A percentile compares a stretch with the other conserved stretches of the same genome.
Conservation (phyloP, 2,888 invertebrate genomes). For the Leucoma salicis region DNA sequence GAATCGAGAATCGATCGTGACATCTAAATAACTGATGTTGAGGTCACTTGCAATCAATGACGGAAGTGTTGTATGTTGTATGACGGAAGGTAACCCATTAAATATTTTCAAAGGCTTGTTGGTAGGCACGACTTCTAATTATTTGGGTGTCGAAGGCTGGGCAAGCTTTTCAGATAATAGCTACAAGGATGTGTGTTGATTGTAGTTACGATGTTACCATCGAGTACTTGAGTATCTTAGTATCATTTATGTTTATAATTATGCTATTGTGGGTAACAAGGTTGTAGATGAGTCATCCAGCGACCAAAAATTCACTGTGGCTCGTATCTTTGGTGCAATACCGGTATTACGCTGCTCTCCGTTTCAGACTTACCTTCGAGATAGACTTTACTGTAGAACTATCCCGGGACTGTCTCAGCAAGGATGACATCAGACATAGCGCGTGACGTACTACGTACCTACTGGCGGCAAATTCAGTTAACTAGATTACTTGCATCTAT, state of each 20-base stretch:
- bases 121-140: slow-evolving; percentile 37
- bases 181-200: slow-evolving; percentile 34
- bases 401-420: no score
- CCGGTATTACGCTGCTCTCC: no score
- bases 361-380: no score
- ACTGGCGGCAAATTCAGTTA: no score
- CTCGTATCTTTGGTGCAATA: no score
- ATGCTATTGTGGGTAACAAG: not conserved
- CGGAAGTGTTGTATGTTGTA: slow-evolving; percentile 59
- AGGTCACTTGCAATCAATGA: slow-evolving; percentile 71
- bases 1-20: slow-evolving; percentile 64
- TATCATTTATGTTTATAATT: not conserved
- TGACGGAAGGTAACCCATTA: slow-evolving; percentile 62
- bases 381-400: no score
- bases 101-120: slow-evolving; percentile 47
- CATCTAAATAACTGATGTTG: slow-evolving; percentile 70
- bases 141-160: slow-evolving; percentile 43
- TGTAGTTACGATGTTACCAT: slow-evolving; percentile 24
- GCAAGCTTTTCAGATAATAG: slow-evolving; percentile 28
- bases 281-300: no score
- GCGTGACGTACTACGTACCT: no score
- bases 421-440: no score
- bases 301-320: no score
- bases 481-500: no score
- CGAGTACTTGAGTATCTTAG: slow-evolving; percentile 15